These are phyloP conservation scores for Xylota sylvarum DNA, from an alignment of 2,888 invertebrate species.

Conservation along the genomic window DNA sequence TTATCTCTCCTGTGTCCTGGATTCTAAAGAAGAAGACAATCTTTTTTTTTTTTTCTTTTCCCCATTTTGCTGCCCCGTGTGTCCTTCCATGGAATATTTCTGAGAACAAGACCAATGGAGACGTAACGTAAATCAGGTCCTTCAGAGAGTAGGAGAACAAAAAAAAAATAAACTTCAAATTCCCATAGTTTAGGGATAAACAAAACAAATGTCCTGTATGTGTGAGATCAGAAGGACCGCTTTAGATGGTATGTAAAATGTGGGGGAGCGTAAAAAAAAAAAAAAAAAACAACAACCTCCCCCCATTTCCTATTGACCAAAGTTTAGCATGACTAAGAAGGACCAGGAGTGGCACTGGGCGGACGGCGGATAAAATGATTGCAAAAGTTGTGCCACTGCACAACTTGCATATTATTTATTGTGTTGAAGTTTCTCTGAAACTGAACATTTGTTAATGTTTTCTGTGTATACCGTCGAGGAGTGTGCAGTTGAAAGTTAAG, in stretches of 20 bases:
- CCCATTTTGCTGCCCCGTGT: neutral
- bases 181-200: conserved; percentile 21
- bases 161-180: conserved; percentile 8
- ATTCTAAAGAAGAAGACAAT: conserved; percentile 22
- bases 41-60: neutral
- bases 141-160: conserved; percentile 22
- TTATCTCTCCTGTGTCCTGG: conserved; percentile 57
- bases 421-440: conserved; percentile 42
- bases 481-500: conserved; percentile 51
- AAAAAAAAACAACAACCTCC: neutral
- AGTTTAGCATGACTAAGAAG: conserved; percentile 30
- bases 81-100: conserved; percentile 29
- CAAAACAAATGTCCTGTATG: conserved; percentile 31
- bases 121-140: conserved; percentile 65
- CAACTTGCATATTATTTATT: conserved; percentile 51
- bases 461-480: neutral
- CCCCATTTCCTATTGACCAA: conserved; percentile 25
- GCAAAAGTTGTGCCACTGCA: conserved; percentile 55
- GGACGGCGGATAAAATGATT: conserved; percentile 52
- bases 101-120: conserved; percentile 16
- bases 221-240: conserved; percentile 3
- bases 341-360: neutral
- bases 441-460: conserved; percentile 46
- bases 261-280: too few species aligned
- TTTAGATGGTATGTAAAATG: conserved; percentile 19